Evolutionary conservation across 2,888 invertebrate genomes (phyloP).

Genomic region (Onthophagus sagittarius): DNA sequence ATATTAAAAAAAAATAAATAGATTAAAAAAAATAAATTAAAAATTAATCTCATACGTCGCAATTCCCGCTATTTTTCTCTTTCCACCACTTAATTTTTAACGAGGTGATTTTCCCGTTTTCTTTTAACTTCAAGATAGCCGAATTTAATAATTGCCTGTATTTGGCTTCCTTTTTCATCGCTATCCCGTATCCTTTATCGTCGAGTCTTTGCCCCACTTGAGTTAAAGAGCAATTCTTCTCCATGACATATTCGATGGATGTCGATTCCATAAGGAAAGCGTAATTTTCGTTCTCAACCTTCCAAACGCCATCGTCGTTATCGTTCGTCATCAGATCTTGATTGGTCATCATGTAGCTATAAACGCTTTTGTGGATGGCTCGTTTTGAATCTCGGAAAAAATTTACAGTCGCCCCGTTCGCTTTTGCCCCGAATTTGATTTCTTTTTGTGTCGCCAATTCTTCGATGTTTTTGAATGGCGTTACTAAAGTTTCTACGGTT

Average conservation of each 20-base stretch:
- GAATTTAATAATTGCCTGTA: constrained; percentile 75
- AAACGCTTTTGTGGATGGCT: constrained; percentile 76
- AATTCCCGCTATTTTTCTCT: constrained; percentile 67
- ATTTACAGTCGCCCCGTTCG: constrained; percentile 78
- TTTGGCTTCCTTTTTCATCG: constrained; percentile 72
- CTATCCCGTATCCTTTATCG: constrained; percentile 84
- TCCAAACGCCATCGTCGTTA: constrained; percentile 64
- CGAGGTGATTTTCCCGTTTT: constrained; percentile 70
- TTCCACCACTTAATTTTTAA: constrained; percentile 91
- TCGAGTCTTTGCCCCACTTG: constrained; percentile 72
- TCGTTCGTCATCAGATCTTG: constrained; percentile 54
- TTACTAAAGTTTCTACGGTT: constrained; percentile 72
- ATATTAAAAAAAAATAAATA: constrained; percentile 30
- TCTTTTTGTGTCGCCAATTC: constrained; percentile 78
- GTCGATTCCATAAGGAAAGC: constrained; percentile 91
- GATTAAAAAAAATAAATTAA: neutral
- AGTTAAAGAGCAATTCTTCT: constrained; percentile 71
- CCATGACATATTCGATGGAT: constrained; percentile 79
- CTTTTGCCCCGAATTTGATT: constrained; percentile 83
- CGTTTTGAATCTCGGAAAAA: constrained; percentile 85
- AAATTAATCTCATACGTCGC: constrained; percentile 9
- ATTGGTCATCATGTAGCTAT: constrained; percentile 69
- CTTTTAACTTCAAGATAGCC: constrained; percentile 80
- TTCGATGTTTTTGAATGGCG: constrained; percentile 73
- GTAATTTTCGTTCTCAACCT: constrained; percentile 54